Conservation (phyloP, 23 tunicate species). For the Halocynthia aurantium region DNA sequence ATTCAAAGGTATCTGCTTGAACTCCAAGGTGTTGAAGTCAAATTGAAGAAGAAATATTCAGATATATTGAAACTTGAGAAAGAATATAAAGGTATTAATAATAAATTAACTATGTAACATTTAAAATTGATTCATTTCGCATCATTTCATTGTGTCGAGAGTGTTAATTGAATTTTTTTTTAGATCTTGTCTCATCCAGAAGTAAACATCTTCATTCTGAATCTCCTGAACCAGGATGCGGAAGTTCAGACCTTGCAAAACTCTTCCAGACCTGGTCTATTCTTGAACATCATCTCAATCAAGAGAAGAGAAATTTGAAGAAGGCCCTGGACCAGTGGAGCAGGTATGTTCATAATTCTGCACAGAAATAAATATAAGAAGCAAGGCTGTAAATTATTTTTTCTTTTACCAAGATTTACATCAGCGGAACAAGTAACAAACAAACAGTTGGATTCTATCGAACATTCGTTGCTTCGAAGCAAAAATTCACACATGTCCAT, state of each 20-base stretch:
- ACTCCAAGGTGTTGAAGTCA: constrained; percentile 17
- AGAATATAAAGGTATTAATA: constrained; percentile 41
- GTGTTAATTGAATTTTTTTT: neutral
- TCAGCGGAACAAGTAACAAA: neutral
- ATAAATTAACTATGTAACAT: neutral
- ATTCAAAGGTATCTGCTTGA: constrained; percentile 15
- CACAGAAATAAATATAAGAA: neutral
- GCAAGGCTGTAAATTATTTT: constrained; percentile 1
- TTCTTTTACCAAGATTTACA: neutral
- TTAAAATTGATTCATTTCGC: neutral
- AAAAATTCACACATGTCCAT: neutral
- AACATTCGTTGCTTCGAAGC: constrained; percentile 12
- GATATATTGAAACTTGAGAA: constrained; percentile 43
- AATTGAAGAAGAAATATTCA: constrained; percentile 44
- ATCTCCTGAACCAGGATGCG: constrained; percentile 66
- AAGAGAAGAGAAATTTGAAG: constrained; percentile 16
- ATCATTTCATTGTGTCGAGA: neutral
- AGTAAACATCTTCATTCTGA: constrained; percentile 21
- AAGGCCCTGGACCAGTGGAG: constrained; percentile 45
- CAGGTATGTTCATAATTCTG: constrained; percentile 24
- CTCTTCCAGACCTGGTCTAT: constrained; percentile 64
- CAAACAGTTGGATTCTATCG: constrained; percentile 11
- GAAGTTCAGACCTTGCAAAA: constrained; percentile 43
- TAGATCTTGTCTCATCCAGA: constrained; percentile 42
- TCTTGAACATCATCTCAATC: constrained; percentile 59